Evolutionary conservation across 2,888 invertebrate species (phyloP), one percentile per base, ranked within the genome.

Genomic region (Drosophila merina): DNA sequence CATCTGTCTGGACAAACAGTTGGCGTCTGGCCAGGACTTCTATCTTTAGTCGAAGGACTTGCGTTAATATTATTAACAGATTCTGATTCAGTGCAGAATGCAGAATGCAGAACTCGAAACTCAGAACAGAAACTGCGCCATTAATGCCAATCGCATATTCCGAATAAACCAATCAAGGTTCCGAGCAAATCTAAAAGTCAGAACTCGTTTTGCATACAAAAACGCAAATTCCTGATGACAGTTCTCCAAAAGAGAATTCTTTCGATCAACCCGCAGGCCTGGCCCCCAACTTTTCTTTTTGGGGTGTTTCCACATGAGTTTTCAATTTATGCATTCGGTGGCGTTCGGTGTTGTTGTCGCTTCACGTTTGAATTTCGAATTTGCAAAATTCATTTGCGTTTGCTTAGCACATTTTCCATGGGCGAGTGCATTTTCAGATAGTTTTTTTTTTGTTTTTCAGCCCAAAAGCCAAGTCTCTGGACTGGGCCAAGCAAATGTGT

Each of bases 331-430:
- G 51, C 72, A 67, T 69, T 64, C 60, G 42, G 30, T 54, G 57
- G 42, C 44, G 68, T 26, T 2, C 14, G 42, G 33, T 56, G 42
- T 36, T 51, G 52, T 73, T 78, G 82, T 84, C 74, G 74, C 64
- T 79, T 74, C 68, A 74, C 56, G 60, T 83, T 79, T 79, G 59
- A 71, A 81, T 84, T 47, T 82, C 57, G 63, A 84, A 81, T 87
- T 75, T 87, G 87, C 75, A 75, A 85, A 59, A 87, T 82, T 87
- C 62, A 76, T 85, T 86, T 74, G 83, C 74, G 73, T 87, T 84
- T 82, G 71, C 52, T 87, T 87, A 82, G 83, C 86, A 76, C 79
- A 79, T 85, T 84, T 85, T 79, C 73, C 63, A 78, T 59, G 47
- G 26, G 72, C 70, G 79, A 81, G 67, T 78, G 81, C 54, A 62